Evolutionary conservation across 2,888 invertebrate species (phyloP).

Genomic region (Ophioninae sp.): DNA sequence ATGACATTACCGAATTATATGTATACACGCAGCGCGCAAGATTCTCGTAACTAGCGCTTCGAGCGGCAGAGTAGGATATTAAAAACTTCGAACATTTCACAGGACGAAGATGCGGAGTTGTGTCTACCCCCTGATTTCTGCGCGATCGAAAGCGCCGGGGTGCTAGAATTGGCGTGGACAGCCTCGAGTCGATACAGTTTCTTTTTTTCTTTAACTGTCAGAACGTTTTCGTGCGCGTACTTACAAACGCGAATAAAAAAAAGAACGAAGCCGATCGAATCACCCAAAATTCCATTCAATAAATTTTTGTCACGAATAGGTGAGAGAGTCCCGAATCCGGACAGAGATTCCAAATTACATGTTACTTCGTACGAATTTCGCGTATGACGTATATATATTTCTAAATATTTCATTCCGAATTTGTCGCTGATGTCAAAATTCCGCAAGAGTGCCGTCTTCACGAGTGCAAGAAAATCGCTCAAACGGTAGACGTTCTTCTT

Average conservation of each 20-base stretch:
- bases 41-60: no score
- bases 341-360: neutral
- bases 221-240: slow-evolving; percentile 54
- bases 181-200: slow-evolving; percentile 45
- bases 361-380: neutral
- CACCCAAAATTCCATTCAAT: slow-evolving; percentile 22
- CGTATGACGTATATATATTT: neutral
- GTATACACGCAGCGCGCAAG: neutral
- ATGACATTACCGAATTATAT: no score
- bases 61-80: no score
- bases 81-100: no score
- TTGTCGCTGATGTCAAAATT: slow-evolving; percentile 65
- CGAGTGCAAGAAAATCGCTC: slow-evolving; percentile 66
- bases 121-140: neutral
- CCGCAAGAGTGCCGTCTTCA: slow-evolving; percentile 65
- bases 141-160: slow-evolving; percentile 25
- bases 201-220: slow-evolving; percentile 49
- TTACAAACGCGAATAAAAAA: slow-evolving; percentile 7
- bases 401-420: slow-evolving; percentile 5
- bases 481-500: slow-evolving; percentile 69
- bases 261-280: slow-evolving; percentile 30
- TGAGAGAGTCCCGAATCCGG: slow-evolving; percentile 25
- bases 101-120: neutral
- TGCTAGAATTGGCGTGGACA: slow-evolving; percentile 21
- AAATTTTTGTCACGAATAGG: slow-evolving; percentile 54